Evolutionary conservation across 2,888 invertebrate species (phyloP).

Genomic region (Dasysyrphus albostriatus): DNA sequence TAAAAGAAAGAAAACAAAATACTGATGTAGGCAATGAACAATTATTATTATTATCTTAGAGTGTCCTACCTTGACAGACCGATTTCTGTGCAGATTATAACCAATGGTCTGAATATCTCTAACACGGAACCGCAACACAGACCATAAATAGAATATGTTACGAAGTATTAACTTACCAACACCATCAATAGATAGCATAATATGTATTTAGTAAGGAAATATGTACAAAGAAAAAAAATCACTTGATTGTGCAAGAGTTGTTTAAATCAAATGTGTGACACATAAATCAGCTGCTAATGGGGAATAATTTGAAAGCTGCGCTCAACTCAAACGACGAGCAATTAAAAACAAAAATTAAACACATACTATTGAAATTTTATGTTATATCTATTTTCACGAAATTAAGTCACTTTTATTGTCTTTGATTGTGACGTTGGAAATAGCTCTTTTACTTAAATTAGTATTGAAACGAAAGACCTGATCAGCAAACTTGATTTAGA

Average conservation of each 20-base stretch:
- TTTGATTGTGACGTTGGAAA: slow-evolving; percentile 2
- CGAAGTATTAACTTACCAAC: slow-evolving; percentile 13
- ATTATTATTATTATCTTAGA: slow-evolving; percentile 31
- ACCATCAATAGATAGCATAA: background rate
- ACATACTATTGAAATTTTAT: background rate
- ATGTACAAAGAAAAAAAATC: slow-evolving; percentile 1
- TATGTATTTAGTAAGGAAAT: too few species aligned
- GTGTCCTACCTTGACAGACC: slow-evolving; percentile 63
- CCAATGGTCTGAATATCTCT: slow-evolving; percentile 27
- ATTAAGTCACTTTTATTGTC: slow-evolving; percentile 11
- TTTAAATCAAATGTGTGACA: slow-evolving; percentile 57
- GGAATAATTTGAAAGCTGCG: background rate
- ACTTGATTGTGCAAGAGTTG: slow-evolving; percentile 58
- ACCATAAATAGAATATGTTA: slow-evolving; percentile 42
- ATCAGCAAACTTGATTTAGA: slow-evolving; percentile 11
- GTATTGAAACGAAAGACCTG: slow-evolving; percentile 20
- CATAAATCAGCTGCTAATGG: slow-evolving; percentile 67
- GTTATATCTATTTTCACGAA: slow-evolving; percentile 3
- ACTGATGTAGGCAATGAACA: slow-evolving; percentile 44
- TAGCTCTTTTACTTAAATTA: background rate
- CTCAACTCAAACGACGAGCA: background rate
- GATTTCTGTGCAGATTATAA: slow-evolving; percentile 36
- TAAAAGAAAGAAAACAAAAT: background rate
- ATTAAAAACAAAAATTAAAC: slow-evolving; percentile 9
- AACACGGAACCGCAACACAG: slow-evolving; percentile 55